Conservation (phyloP, 2,113 vertebrate genomes). For the Clarias macrocephalus region DNA sequence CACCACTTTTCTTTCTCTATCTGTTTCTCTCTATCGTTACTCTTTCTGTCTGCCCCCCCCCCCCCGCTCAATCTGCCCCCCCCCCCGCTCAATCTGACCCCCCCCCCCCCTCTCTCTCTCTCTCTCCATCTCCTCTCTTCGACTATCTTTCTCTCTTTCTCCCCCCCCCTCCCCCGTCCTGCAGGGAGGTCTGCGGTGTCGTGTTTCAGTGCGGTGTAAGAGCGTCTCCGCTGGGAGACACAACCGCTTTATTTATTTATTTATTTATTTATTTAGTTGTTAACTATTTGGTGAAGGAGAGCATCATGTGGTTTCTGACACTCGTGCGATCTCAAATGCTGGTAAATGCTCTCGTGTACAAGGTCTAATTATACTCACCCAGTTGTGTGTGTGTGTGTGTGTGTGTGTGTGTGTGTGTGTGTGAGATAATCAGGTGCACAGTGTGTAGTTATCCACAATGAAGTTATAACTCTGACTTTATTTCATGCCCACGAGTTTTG, state of each 20-base stretch:
- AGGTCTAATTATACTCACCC: constrained; percentile 40
- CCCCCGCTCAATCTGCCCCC: too few relatives aligned
- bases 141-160: background rate
- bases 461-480: too few relatives aligned
- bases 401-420: too few relatives aligned
- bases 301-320: constrained; percentile 30
- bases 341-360: constrained; percentile 32
- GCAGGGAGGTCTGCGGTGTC: constrained; percentile 9
- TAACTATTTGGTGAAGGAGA: background rate
- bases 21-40: background rate
- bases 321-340: constrained; percentile 38
- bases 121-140: background rate
- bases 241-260: background rate
- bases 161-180: background rate
- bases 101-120: background rate
- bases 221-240: constrained; percentile 1
- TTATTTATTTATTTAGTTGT: too few relatives aligned
- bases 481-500: too few relatives aligned
- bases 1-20: background rate
- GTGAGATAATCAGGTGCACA: too few relatives aligned
- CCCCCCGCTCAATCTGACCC: background rate
- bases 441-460: too few relatives aligned
- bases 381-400: too few relatives aligned
- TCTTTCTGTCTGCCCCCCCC: too few relatives aligned
- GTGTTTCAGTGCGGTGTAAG: background rate